Evolutionary conservation across 2,888 invertebrate species (phyloP).

Genomic region (Actias luna): DNA sequence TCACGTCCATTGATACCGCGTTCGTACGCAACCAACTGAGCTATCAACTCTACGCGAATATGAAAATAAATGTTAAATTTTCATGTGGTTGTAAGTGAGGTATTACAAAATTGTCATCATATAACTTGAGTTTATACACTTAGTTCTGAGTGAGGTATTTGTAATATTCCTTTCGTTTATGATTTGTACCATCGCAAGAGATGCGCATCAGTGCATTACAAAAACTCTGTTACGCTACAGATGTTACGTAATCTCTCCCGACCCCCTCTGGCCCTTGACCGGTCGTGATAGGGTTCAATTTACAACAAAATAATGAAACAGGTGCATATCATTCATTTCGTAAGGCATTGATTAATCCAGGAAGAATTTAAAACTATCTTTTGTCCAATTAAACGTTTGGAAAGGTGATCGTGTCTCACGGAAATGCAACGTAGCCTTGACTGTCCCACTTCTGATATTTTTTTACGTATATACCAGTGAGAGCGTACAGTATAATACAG

Average conservation of each 20-base stretch:
- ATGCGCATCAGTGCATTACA: conserved; percentile 46
- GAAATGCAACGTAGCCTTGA: background rate
- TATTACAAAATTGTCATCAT: too few species aligned
- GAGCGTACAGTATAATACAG: background rate
- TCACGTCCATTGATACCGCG: too few species aligned
- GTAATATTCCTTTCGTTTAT: background rate
- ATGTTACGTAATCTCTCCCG: conserved; percentile 30
- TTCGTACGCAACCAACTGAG: too few species aligned
- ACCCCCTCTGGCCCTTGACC: background rate
- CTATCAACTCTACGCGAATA: too few species aligned
- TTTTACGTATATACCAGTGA: background rate
- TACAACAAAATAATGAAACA: background rate
- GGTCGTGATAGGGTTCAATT: conserved; percentile 7
- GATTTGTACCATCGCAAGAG: conserved; percentile 31
- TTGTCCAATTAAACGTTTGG: background rate
- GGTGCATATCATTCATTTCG: background rate
- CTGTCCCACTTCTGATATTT: background rate
- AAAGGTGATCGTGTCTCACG: background rate
- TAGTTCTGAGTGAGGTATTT: too few species aligned
- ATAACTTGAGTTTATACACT: too few species aligned
- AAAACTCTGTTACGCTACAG: conserved; percentile 46
- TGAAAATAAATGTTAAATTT: too few species aligned
- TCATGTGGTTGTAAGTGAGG: too few species aligned
- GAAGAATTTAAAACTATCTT: background rate
- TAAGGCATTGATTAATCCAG: background rate